phyloP scores from a whole-genome alignment of 2,113 vertebrate species.

The Corythornis vintsioides region DNA sequence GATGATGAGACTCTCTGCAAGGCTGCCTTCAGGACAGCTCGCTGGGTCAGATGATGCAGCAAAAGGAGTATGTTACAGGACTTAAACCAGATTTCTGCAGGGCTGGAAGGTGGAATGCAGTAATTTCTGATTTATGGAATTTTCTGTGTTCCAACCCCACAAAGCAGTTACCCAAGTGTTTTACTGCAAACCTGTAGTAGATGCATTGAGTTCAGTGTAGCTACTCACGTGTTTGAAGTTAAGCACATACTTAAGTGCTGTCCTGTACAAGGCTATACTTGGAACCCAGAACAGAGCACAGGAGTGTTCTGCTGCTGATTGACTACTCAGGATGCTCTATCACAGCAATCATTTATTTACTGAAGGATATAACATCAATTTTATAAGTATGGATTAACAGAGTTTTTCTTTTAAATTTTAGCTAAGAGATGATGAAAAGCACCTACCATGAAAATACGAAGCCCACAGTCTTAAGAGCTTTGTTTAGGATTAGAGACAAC shows the following conservation, averaged over 20 bases:
- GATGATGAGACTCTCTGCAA: not conserved
- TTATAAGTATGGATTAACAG: not conserved
- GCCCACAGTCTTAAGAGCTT: not conserved
- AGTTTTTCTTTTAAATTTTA: not conserved
- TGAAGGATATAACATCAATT: not conserved
- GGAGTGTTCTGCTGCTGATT: not conserved
- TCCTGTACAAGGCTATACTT: not conserved
- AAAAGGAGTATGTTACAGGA: not conserved
- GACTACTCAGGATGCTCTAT: not conserved
- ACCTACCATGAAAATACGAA: not conserved
- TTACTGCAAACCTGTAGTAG: not conserved
- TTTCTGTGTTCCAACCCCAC: not conserved
- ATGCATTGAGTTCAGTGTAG: not conserved
- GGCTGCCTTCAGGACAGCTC: not conserved
- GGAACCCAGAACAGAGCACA: not conserved
- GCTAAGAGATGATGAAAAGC: not conserved
- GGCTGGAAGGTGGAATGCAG: not conserved
- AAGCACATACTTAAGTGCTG: not conserved
- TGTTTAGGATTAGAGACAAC: conserved; percentile 36
- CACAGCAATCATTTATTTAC: not conserved
- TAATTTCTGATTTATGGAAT: not conserved
- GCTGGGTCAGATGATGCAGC: not conserved
- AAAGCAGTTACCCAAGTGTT: not conserved
- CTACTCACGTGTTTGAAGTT: not conserved
- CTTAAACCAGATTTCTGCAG: not conserved